Evolutionary conservation across 1,140 invertebrate species (phyloP), one percentile per base, ranked within the genome.

Genomic region (Penaeus japonicus): DNA sequence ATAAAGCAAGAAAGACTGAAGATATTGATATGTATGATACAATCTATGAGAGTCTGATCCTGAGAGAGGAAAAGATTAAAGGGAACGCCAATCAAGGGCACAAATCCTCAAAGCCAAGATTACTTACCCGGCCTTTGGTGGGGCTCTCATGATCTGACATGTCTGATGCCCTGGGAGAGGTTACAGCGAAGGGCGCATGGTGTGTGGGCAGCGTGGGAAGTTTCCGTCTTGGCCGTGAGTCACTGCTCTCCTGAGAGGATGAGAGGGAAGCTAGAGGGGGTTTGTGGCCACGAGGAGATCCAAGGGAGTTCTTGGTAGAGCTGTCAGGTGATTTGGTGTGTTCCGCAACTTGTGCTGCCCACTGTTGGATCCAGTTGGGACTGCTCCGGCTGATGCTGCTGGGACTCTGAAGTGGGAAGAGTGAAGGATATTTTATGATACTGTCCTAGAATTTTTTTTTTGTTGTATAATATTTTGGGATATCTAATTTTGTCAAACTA

Each of bases 321-420:
- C 32, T 79, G 1, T 55, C 57, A 7, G 65, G 35, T 15, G 87
- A 24, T 59, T 89, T 87, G 20, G 88, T 90, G 84, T 93, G 93
- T 77, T 93, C 93, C 17, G 92, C 92, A 47, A 94, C 94, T 89
- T 94, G 92, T 24, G 93, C 94, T 4, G 94, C 94, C 94, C 94
- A 94, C 90, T 94, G 94, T 22, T 92, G 92, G 84, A 94, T 94
- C 94, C 94, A 94, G 17, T 92, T 93, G 4, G 93, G 92, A 30
- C 92, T 92, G 81, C 91, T 92, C 47, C 90, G 85, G 22, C 91
- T 90, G 59, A 89, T 57, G 32, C 89, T 89, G 18, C 85, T 62
- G 24, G 84, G 89, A 55, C 54, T 88, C 88, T 89, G 90, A 47
- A 65, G 85, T 80, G 89, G 90, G 91, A 81, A n/a, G n/a, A n/a